Evolutionary conservation across 2,888 invertebrate species (phyloP).

Genomic region (Platycheirus albimanus): DNA sequence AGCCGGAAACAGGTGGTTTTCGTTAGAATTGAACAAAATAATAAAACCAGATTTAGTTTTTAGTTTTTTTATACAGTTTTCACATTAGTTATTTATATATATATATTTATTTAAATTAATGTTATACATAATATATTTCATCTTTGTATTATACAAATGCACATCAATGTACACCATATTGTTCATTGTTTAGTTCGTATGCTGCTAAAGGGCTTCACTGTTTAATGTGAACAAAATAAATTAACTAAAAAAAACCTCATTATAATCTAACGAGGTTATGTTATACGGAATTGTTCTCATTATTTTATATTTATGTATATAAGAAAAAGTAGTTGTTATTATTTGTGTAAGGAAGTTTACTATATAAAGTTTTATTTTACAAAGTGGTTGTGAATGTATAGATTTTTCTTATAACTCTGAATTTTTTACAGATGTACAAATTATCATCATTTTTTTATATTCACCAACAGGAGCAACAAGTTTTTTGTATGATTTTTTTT

Average conservation of each 20-base stretch:
- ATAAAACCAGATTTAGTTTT: constrained; percentile 16
- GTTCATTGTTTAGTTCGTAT: constrained; percentile 70
- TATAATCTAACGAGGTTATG: constrained; percentile 42
- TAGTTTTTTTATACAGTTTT: constrained; percentile 67
- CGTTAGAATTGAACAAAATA: too few species aligned
- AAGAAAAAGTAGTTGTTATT: constrained; percentile 19
- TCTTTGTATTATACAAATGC: constrained; percentile 69
- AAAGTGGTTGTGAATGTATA: constrained; percentile 30
- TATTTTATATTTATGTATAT: not conserved
- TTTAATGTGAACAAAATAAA: constrained; percentile 56
- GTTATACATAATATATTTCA: constrained; percentile 57
- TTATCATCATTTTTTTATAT: constrained; percentile 38
- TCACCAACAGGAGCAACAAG: constrained; percentile 53
- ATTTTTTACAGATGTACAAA: constrained; percentile 10
- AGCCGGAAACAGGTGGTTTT: too few species aligned
- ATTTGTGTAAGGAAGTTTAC: constrained; percentile 15
- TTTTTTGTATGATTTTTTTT: constrained; percentile 24
- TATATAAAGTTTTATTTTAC: constrained; percentile 24
- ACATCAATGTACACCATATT: constrained; percentile 54
- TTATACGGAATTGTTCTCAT: constrained; percentile 4
- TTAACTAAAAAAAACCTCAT: constrained; percentile 44
- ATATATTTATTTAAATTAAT: constrained; percentile 44
- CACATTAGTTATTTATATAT: constrained; percentile 64
- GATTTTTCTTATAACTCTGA: constrained; percentile 23
- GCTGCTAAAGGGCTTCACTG: constrained; percentile 71